These are phyloP conservation scores for Colinus virginianus DNA, from an alignment of 2,113 vertebrate genomes.

Conservation along the genomic window DNA sequence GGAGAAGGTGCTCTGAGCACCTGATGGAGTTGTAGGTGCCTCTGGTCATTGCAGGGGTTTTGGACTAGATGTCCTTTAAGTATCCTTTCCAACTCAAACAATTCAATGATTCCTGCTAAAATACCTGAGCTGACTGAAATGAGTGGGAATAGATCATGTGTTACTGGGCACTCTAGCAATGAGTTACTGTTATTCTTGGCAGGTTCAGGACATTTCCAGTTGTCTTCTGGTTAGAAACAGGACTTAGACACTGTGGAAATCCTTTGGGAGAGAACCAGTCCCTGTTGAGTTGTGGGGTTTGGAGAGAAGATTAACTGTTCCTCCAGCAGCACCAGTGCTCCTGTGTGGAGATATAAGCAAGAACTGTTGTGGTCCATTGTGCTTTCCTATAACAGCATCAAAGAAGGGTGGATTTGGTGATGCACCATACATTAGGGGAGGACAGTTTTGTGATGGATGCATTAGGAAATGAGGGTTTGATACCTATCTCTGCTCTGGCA, in stretches of 20 bases:
- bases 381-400: neutral
- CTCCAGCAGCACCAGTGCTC: neutral
- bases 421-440: neutral
- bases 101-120: neutral
- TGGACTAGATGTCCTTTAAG: too few species aligned
- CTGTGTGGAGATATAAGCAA: neutral
- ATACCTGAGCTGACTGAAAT: neutral
- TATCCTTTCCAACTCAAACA: too few species aligned
- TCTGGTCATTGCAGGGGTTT: too few species aligned
- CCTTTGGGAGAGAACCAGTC: neutral
- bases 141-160: rapidly evolving
- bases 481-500: neutral
- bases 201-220: neutral
- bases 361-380: rapidly evolving
- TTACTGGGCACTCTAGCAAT: neutral
- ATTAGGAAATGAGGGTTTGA: neutral
- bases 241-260: neutral
- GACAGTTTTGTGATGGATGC: neutral
- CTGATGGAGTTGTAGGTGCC: too few species aligned
- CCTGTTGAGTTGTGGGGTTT: neutral
- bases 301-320: neutral
- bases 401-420: neutral
- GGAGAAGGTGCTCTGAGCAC: too few species aligned
- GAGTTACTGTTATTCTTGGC: neutral
- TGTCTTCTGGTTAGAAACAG: neutral